Base-by-base conservation (phyloP, 2,888 invertebrate genomes). In the Mesochorus sp. region DNA sequence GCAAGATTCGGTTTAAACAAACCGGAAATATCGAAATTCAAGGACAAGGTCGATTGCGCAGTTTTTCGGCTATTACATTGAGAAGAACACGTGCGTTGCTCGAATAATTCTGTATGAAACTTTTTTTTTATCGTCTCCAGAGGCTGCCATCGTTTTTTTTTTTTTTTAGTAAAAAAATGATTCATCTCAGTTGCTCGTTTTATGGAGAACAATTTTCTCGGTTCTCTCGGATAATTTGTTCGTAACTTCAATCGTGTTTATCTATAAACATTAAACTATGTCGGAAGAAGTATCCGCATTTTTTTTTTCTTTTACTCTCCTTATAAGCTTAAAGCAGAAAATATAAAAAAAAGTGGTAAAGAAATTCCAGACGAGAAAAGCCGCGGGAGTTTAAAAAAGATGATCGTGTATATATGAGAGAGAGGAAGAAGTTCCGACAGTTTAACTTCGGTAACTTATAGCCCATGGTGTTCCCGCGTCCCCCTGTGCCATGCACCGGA, bases 11-110 rank as follows among this genome's bases (percentile, higher is more conserved):
- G 47, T 24, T 47, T 3, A n/a, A n/a, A 17, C 31, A 47, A 19
- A 47, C 61, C 67, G 77, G 67, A 72, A 77, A 61, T 55, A 19
- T 61, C 28, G 37, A 24, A 26, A 39, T 47, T 24, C 66, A 76
- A 76, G 76, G 76, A 67, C 67, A 76, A 72, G 66, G 59, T 76
- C 51, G 49, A 53, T 42, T 10, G 53, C 12, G 17, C 8, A 26
- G 19, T 28, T 21, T 28, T 31, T 28, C 1, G 3, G 31, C 53
- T 6, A 39, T 12, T 51, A 34, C 24, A 53, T 53, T 12, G 3
- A 34, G 53, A n/a, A n/a, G n/a, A 62, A 28, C 51, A 14, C 59
- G 59, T 51, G 31, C n/a, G n/a, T n/a, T 19, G 34, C 19, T 53
- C 68, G 55, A 70, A 70, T 39, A 55, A 34, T 53, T 55, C 44